Base-by-base conservation (phyloP, 2,797 vertebrate genomes). In the Pipistrellus nathusii region DNA sequence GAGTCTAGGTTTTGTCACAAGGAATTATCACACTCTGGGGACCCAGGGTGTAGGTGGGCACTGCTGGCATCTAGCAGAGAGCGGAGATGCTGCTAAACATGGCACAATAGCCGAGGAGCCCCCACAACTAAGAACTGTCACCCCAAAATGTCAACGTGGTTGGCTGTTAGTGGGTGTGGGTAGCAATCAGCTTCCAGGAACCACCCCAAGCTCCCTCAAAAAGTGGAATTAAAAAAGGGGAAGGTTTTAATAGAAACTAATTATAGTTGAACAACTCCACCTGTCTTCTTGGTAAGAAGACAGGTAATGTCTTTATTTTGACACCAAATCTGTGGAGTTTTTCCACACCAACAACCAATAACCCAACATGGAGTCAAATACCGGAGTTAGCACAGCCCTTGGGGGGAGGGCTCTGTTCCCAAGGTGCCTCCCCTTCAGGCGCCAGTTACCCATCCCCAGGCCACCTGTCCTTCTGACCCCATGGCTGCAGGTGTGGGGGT, bases 221-320 rank as follows among this genome's bases (percentile, higher is more conserved):
- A 91, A 11, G 25, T 0, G 0, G 66, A 89, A 0, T 0, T 0
- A 6, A 5, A 10, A 68, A 57, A 66, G 4, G 30, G 21, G 41
- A 25, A 94, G 27, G 92, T 72, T 59, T 46, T 38, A 17, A 30
- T 20, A 83, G 72, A 91, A 93, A 44, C 46, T 83, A 53, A 57
- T n/a, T 0, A 4, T 27, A 72, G 23, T 8, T 38, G 3, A 4
- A 86, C 44, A n/a, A 48, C 51, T 57, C 69, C 59, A 73, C 38
- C n/a, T n/a, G n/a, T n/a, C n/a, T n/a, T n/a, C n/a, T 32, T 5
- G 6, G 53, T 10, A 55, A 59, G 30, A 57, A 51, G 93, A 89
- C 21, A 0, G 1, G 4, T 30, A 64, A 17, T 6, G 8, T 75
- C 55, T 73, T 87, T 64, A 95, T 73, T 87, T 64, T 68, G 82